Base-by-base conservation (phyloP, 2,113 vertebrate genomes). In the Ageneiosus marmoratus region DNA sequence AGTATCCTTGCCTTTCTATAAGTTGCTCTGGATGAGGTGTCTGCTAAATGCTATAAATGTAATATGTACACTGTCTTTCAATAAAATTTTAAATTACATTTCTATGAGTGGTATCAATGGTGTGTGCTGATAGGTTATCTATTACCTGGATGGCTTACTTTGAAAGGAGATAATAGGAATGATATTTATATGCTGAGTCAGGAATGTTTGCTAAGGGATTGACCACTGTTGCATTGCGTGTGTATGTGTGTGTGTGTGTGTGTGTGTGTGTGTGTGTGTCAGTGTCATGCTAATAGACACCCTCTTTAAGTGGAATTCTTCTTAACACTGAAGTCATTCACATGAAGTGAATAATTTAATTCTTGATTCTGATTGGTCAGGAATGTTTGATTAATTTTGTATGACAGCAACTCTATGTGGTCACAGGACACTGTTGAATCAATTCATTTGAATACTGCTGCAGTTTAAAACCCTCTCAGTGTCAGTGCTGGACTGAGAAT, bases 161-260 rank as follows among this genome's bases (percentile, higher is more conserved):
- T 37, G 29, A 67, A 32, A 34, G 18, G 41, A 60, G 62, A 58
- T n/a, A 76, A 32, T 18, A 55, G 32, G 12, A 69, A 50, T 34
- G 27, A 37, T 22, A 69, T 12, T 32, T 69, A 34, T 24, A 48
- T 29, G 44, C n/a, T 27, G 22, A 63, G 22, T 65, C 48, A 67
- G n/a, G 63, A 85, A 27, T 81, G 84, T 85, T 85, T 85, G 79
- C 65, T 37, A 69, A 81, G 55, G 84, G 84, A 22, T 27, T 50
- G 78, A 60, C 51, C 65, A n/a, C 22, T 3, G 37, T 2, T 11
- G 7, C 60, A 6, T 15, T 67, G 16, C 22, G 15, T 65, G 13
- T 53, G 53, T 56, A 20, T 56, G 7, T 60, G n/a, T 60, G 56
- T 65, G 16, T 65, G 15, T 18, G 18, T 37, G 34, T 67, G 18